Base-by-base conservation (phyloP, 2,888 invertebrate genomes). In the Caenorhabditis panamensis region DNA sequence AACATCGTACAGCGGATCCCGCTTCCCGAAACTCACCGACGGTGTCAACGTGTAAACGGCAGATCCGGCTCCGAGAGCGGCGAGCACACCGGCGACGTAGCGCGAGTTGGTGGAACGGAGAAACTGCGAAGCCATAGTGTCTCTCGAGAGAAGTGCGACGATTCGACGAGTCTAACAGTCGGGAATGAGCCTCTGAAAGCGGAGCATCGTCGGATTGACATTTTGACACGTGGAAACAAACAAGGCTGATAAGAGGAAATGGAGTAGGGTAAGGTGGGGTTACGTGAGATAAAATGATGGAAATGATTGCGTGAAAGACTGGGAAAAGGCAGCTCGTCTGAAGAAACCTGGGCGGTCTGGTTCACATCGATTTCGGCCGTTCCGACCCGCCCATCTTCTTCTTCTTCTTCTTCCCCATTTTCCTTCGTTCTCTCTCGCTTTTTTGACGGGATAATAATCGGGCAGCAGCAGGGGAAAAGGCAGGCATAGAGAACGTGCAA, bases 41-140 rank as follows among this genome's bases (percentile, higher is more conserved):
- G 84, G 84, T 47, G 78, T 80, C 41, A 84, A 63, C 0, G 80
- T 72, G 69, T 84, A 84, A 49, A 84, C 18, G 36, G 79, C 78
- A n/a, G 84, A 72, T 53, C 80, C 82, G 31, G 67, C 84, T 59
- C 82, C 82, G 26, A 80, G 72, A 13, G 82, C 78, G 26, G 82
- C 82, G 58, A 81, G 68, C 47, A 82, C 75, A 54, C 82, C 79
- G 54, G 82, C 75, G 47, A 76, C 68, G 47, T 79, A 63, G 54
- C 79, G 79, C 28, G 81, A 81, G 56, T 76, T 77, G 62, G 62
- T 61, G 31, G 81, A 67, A 62, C 77, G 76, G 49, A 81, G 72
- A 58, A 81, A 77, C 68, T 67, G 72, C 28, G 81, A 77, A 41
- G 81, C 81, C 81, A 81, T 81, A 47, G 51, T 51, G 49, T 53